phyloP scores from a whole-genome alignment of 2,888 invertebrate genomes.

The Camptogramma bilineatum region DNA sequence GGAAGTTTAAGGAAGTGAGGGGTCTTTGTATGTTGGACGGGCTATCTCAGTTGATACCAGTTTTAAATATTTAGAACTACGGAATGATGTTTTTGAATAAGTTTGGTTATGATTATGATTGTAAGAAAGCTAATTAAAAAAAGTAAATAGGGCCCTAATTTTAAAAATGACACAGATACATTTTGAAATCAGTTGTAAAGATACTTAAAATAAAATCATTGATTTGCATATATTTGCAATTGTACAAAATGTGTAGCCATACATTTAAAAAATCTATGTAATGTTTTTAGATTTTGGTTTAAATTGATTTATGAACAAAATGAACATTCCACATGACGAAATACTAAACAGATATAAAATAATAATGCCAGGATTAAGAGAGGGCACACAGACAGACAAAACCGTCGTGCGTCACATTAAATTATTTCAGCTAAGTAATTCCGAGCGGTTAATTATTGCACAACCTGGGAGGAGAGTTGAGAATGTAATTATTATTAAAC shows the following conservation, averaged over 20 bases:
- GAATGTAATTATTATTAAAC: constrained; percentile 86
- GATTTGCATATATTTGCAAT: too few relatives aligned
- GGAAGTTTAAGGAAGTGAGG: constrained; percentile 42
- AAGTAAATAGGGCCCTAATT: too few relatives aligned
- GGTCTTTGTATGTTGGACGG: constrained; percentile 51
- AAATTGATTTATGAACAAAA: not conserved
- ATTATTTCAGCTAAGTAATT: constrained; percentile 86
- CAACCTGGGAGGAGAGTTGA: constrained; percentile 84
- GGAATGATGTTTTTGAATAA: constrained; percentile 26
- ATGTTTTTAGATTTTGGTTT: too few relatives aligned
- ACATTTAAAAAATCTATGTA: too few relatives aligned
- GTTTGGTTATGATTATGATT: constrained; percentile 13
- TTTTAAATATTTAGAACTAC: constrained; percentile 77
- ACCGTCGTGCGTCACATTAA: constrained; percentile 79
- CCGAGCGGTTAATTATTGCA: constrained; percentile 85
- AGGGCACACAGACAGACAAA: constrained; percentile 58
- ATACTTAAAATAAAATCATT: too few relatives aligned
- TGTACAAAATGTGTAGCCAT: too few relatives aligned
- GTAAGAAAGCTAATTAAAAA: too few relatives aligned
- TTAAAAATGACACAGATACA: too few relatives aligned
- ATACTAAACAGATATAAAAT: constrained; percentile 21
- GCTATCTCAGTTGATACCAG: constrained; percentile 68
- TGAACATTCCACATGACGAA: not conserved
- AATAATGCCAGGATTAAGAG: constrained; percentile 40
- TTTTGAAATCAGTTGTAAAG: too few relatives aligned